Conservation (phyloP, 2,888 invertebrate species). For the Lampropteryx suffumata region DNA sequence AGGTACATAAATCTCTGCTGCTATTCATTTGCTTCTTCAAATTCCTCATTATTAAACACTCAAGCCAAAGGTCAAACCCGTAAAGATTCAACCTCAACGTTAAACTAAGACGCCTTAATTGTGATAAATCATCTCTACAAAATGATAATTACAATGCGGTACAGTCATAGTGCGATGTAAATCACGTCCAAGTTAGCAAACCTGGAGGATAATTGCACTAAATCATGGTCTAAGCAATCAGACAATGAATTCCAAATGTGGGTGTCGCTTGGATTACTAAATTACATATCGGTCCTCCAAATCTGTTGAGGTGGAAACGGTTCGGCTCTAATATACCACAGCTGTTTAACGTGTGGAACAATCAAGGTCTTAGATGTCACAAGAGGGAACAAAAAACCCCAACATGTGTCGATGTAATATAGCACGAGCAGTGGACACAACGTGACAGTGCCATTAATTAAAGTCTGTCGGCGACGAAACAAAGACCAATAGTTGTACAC, state of each 20-base stretch:
- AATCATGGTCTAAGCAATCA: conserved; percentile 69
- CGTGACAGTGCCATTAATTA: conserved; percentile 51
- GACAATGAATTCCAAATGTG: conserved; percentile 67
- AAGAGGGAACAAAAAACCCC: conserved; percentile 55
- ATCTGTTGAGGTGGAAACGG: conserved; percentile 52
- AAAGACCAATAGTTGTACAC: conserved; percentile 32
- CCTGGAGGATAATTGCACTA: conserved; percentile 65
- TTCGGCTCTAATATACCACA: conserved; percentile 61
- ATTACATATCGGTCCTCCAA: conserved; percentile 63
- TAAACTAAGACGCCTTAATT: conserved; percentile 55
- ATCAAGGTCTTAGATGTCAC: conserved; percentile 66
- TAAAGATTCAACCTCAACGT: conserved; percentile 50
- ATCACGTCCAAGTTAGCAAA: conserved; percentile 66
- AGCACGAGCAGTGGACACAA: conserved; percentile 64
- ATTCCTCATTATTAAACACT: conserved; percentile 42
- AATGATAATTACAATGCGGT: conserved; percentile 60
- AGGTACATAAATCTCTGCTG: conserved; percentile 23
- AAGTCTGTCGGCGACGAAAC: conserved; percentile 31
- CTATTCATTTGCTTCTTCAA: conserved; percentile 37
- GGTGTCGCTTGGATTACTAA: conserved; percentile 67
- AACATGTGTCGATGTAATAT: conserved; percentile 64
- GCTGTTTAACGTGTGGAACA: conserved; percentile 62
- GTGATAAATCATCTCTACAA: conserved; percentile 66
- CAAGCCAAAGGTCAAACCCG: conserved; percentile 57
- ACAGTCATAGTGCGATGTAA: conserved; percentile 55